Percentiles rank a stretch among this genome's conserved stretches.
Evolutionary conservation across 2,113 vertebrate genomes (phyloP).

Genomic region (Balaenoptera acutorostrata): DNA sequence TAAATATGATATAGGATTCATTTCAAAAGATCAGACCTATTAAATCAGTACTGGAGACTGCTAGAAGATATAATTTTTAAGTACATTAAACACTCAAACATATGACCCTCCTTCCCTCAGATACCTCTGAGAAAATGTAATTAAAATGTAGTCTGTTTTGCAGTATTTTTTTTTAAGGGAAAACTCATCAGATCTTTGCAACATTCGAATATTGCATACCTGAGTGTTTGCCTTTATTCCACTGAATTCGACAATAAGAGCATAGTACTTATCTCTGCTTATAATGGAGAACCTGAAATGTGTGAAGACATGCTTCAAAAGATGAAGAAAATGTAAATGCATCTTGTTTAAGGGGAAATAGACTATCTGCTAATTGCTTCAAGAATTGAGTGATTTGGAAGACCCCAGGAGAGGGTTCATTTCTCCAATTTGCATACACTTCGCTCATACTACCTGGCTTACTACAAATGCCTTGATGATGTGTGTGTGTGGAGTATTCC

Average conservation of each 20-base stretch:
- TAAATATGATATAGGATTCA: slow-evolving; percentile 81
- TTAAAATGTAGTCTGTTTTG: slow-evolving; percentile 66
- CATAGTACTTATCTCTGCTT: slow-evolving; percentile 47
- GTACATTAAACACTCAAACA: slow-evolving; percentile 75
- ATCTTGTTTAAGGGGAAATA: slow-evolving; percentile 72
- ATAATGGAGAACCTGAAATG: slow-evolving; percentile 63
- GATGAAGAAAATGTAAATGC: slow-evolving; percentile 74
- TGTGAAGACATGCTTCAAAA: slow-evolving; percentile 67
- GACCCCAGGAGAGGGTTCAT: slow-evolving; percentile 69
- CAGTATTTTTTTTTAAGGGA: slow-evolving; percentile 35
- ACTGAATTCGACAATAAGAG: slow-evolving; percentile 19
- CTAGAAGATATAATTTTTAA: slow-evolving; percentile 77
- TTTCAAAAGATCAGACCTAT: slow-evolving; percentile 83
- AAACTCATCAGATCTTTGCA: slow-evolving; percentile 70
- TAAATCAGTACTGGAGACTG: slow-evolving; percentile 81
- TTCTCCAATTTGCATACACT: slow-evolving; percentile 70
- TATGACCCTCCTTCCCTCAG: slow-evolving; percentile 63
- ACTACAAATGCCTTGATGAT: slow-evolving; percentile 70
- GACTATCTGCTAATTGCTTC: slow-evolving; percentile 75
- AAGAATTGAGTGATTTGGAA: slow-evolving; percentile 73
- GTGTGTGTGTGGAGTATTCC: slow-evolving; percentile 57
- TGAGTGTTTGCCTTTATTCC: slow-evolving; percentile 68
- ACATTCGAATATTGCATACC: slow-evolving; percentile 69
- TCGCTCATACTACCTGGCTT: slow-evolving; percentile 70
- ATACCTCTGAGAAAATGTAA: slow-evolving; percentile 73